Percentiles rank a stretch among this genome's conserved stretches.
Conservation (phyloP, 2,113 vertebrate genomes). For the Gymnorhina tibicen region DNA sequence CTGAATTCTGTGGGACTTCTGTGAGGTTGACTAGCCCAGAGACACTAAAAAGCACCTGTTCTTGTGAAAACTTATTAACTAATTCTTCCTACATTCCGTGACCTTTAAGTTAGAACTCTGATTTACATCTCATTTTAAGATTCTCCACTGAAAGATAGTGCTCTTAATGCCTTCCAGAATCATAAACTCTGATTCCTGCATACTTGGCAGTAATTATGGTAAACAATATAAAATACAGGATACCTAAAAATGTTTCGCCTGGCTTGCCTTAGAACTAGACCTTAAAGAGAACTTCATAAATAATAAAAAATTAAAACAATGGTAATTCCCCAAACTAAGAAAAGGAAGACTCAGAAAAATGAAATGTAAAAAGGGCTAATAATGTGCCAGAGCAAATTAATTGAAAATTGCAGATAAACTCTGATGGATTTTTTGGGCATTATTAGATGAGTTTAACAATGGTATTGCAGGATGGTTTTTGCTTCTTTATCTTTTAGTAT, state of each 20-base stretch:
- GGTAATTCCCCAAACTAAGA: background rate
- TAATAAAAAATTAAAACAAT: background rate
- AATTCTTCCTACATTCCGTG: background rate
- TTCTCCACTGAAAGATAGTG: background rate
- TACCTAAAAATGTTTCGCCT: background rate
- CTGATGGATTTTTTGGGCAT: background rate
- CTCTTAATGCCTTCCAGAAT: background rate
- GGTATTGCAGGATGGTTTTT: rapidly evolving
- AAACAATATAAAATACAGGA: background rate
- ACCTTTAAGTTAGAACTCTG: background rate
- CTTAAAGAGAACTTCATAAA: background rate
- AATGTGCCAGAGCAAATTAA: background rate
- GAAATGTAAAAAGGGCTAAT: background rate
- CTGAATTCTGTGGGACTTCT: background rate
- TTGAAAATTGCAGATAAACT: background rate
- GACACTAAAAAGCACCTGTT: background rate
- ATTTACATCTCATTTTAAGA: background rate
- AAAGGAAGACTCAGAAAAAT: background rate
- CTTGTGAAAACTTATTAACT: background rate
- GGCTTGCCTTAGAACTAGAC: background rate
- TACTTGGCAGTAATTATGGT: background rate
- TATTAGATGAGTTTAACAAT: background rate
- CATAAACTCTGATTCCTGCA: background rate
- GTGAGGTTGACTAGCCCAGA: background rate
- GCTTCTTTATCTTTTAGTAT: background rate